Evolutionary conservation across 30 jellyfish, hydroid and myxozoan species (phyloP), one percentile per base, ranked within the genome.

Genomic region (Sanderia malayensis): DNA sequence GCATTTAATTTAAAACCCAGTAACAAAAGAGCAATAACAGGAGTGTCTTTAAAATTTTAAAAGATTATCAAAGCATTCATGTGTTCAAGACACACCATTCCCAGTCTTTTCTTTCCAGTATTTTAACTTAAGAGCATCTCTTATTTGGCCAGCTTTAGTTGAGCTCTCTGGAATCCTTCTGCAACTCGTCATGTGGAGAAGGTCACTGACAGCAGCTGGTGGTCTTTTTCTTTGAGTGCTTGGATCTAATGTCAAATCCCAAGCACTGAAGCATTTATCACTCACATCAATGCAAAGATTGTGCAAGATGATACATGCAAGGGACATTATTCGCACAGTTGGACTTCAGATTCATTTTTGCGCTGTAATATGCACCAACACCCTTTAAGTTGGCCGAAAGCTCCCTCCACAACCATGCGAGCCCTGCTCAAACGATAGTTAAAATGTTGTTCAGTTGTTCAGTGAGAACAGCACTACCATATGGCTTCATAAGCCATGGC

Each of bases 331-430:
- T 61, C 41, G 34, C 20, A 68, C 74, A 4, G 81, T 28, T 24
- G 67, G 10, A 41, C 53, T n/a, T 62, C 60, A 3, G 79, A 59
- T 58, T 81, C 88, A 26, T 47, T 46, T 45, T 81, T 81, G 29
- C 74, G 80, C 26, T 23, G 62, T 10, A 81, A 68, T 20, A 81
- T 60, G 2, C 87, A 31, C 88, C 88, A 81, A 28, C 88, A 47
- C 23, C 94, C 74, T 44, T 69, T 68, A 26, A 80, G 61, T 78
- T 62, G 73, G 37, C 89, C 89, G 28, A 76, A 76, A 0, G 80
- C 84, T 37, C 87, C 93, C 37, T 80, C 86, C 19, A 58, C 73
- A 1, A 80, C 93, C 93, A 80, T 80, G 63, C 86, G n/a, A 1
- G 79, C 77, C 31, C 93, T 37, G 61, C 86, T 67, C 58, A 81